Evolutionary conservation across 2,888 invertebrate species (phyloP), one percentile per base, ranked within the genome.

Genomic region (Trichopria drosophilae): DNA sequence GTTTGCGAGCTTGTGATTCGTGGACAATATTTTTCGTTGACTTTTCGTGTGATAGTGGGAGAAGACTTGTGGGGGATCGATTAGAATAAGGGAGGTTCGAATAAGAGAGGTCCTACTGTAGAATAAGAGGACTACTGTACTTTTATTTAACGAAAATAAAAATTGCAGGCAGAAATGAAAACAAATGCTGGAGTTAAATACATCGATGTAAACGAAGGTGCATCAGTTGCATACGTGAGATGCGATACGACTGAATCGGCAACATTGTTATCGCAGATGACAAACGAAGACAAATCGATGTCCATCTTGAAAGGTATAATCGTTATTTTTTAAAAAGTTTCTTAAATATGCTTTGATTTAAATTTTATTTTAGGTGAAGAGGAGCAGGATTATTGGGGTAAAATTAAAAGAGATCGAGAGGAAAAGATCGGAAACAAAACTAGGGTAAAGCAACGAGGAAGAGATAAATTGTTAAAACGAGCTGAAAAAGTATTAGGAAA

Each of bases 361-460:
- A 26, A 15, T 1, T 26, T 26, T 18, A 10, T 84, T 46, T 62
- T 76, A 58, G 88, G 84, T 1, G 80, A 84, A 2, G 87, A 86
- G 55, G 93, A 93, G 70, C 77, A 80, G 26, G 76, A 78, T 16
- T 94, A 95, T 75, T 94, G 93, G 93, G 75, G 83, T 13, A 88
- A 88, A 67, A 87, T 93, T 28, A 78, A 80, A 58, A 74, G 76
- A 9, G 85, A 86, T 67, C 79, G 85, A 53, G 77, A 79, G 42
- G 75, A 78, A 4, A 84, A 83, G 66, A 71, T 79, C 24, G 71
- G 75, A 10, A 79, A 79, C 51, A 75, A 76, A 31, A 59, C 69
- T 6, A 72, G 71, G 35, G 71, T 75, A 1, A 83, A 84, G 29
- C 79, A 80, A 64, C 78, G 85, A 50, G 85, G 84, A 4, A 73